Conservation (phyloP, 1,140 invertebrate species). For the Drosophila ficusphila region DNA sequence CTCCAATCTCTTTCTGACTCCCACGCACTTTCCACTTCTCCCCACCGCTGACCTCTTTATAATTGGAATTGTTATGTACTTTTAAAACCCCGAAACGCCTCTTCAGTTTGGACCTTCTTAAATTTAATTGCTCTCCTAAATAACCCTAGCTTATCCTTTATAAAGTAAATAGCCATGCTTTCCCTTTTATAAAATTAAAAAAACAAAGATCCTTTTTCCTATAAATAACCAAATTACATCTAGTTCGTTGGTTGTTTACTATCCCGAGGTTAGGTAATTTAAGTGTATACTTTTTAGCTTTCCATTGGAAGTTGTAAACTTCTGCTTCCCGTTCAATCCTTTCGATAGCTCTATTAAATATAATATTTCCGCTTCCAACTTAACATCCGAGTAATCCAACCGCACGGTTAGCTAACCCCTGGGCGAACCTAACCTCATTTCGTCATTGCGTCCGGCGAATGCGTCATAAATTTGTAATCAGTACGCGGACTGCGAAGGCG, state of each 20-base stretch:
- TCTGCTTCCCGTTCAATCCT: neutral
- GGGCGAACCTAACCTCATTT: neutral
- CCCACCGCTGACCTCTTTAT: neutral
- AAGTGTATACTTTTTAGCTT: neutral
- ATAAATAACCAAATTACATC: too few species aligned
- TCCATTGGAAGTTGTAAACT: neutral
- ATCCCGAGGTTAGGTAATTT: neutral
- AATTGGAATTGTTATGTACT: neutral
- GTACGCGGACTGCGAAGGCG: slow-evolving; percentile 6
- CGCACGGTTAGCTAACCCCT: slow-evolving; percentile 11
- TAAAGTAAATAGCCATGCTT: too few species aligned
- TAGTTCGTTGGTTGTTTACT: too few species aligned
- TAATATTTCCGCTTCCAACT: neutral
- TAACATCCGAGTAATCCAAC: neutral
- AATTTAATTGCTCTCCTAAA: neutral
- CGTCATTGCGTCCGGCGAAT: slow-evolving; percentile 11
- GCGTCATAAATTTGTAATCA: slow-evolving; percentile 59
- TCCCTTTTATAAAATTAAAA: too few species aligned
- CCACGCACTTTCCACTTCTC: neutral
- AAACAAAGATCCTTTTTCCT: neutral
- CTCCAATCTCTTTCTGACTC: slow-evolving; percentile 1
- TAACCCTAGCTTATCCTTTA: too few species aligned
- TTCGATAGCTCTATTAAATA: neutral
- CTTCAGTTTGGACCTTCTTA: too few species aligned
- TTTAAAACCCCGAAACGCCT: too few species aligned